Evolutionary conservation across 2,888 invertebrate genomes (phyloP).

Genomic region (Ptychoptera contaminata): DNA sequence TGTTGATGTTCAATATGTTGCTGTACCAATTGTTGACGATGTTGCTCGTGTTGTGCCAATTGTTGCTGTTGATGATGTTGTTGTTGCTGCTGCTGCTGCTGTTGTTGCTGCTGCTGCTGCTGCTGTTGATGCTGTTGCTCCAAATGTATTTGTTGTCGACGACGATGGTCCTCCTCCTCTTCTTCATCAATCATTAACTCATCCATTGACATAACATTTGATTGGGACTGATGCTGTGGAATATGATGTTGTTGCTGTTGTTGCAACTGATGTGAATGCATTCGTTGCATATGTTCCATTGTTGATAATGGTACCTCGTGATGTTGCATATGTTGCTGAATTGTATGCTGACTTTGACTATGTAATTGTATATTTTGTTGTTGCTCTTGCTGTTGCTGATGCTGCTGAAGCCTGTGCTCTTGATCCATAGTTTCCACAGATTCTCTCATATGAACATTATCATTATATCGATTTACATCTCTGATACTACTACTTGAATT

Average conservation of each 20-base stretch:
- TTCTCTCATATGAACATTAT: no score
- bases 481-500: slow-evolving; percentile 4
- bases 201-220: slow-evolving; percentile 13
- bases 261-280: neutral
- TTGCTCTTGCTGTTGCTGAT: slow-evolving; percentile 5
- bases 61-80: neutral
- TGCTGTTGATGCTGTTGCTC: neutral
- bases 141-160: neutral
- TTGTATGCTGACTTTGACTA: slow-evolving; percentile 15
- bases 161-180: slow-evolving; percentile 17
- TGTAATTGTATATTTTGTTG: neutral
- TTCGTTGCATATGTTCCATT: neutral
- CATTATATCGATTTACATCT: neutral
- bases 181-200: slow-evolving; percentile 27
- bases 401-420: neutral
- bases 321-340: slow-evolving; percentile 17
- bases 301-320: slow-evolving; percentile 18
- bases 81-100: slow-evolving; percentile 14
- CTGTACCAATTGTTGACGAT: neutral
- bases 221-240: slow-evolving; percentile 10
- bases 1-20: neutral
- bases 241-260: slow-evolving; percentile 11
- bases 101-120: neutral
- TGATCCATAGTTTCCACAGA: no score
- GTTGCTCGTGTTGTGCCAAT: neutral